Conservation (phyloP, 2,113 vertebrate species). For the Progne subis region DNA sequence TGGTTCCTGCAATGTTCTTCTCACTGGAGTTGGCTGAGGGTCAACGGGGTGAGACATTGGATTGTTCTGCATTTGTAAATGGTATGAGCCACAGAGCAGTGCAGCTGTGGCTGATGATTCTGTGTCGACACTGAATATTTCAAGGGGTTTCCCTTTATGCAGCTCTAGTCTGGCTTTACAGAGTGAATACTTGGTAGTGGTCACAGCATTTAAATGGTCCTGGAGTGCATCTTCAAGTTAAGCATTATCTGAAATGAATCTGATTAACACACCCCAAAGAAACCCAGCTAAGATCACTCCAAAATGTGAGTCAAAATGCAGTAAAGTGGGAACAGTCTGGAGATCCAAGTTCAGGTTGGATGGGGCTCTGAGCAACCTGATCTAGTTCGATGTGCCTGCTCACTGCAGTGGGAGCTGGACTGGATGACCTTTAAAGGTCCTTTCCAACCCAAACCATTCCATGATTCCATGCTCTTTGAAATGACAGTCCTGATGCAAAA, state of each 20-base stretch:
- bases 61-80: neutral
- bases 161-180: neutral
- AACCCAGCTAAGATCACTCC: neutral
- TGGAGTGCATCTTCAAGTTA: neutral
- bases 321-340: neutral
- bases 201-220: neutral
- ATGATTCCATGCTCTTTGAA: neutral
- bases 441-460: neutral
- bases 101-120: neutral
- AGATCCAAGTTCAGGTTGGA: neutral
- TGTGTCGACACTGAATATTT: neutral
- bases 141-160: neutral
- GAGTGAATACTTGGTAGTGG: neutral
- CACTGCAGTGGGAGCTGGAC: neutral
- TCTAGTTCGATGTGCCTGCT: neutral
- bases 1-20: neutral
- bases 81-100: neutral
- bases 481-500: neutral
- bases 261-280: neutral
- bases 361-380: neutral
- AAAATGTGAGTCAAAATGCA: neutral
- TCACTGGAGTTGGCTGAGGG: neutral
- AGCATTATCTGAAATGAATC: neutral
- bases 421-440: neutral
- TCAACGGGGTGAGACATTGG: neutral